These are phyloP conservation scores for Fabriciana adippe DNA, from an alignment of 2,888 invertebrate genomes.

Conservation along the genomic window DNA sequence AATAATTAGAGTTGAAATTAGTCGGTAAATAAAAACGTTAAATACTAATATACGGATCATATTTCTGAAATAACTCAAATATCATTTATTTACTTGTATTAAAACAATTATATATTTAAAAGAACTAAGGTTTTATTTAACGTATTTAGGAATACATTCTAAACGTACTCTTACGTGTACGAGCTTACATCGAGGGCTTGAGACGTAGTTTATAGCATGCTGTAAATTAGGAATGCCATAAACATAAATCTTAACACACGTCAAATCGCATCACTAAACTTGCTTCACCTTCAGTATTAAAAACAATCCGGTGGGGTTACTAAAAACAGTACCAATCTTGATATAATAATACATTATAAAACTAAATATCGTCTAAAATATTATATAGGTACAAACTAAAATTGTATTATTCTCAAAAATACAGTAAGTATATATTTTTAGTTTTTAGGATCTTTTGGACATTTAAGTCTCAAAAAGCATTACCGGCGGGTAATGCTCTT, in stretches of 20 bases:
- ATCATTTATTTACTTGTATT: background rate
- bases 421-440: too few species aligned
- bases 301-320: slow-evolving; percentile 56
- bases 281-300: slow-evolving; percentile 62
- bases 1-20: slow-evolving; percentile 24
- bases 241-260: slow-evolving; percentile 75
- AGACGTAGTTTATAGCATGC: slow-evolving; percentile 67
- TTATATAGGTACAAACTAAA: too few species aligned
- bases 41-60: too few species aligned
- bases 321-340: slow-evolving; percentile 14
- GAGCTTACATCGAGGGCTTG: slow-evolving; percentile 58
- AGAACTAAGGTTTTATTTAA: background rate
- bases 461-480: too few species aligned
- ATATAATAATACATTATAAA: slow-evolving; percentile 11
- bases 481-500: too few species aligned
- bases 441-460: too few species aligned
- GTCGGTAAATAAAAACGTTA: background rate
- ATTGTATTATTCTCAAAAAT: too few species aligned
- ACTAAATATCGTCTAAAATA: background rate
- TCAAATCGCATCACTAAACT: slow-evolving; percentile 75
- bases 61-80: background rate
- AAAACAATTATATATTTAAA: background rate
- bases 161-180: slow-evolving; percentile 44
- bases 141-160: slow-evolving; percentile 14
- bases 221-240: slow-evolving; percentile 75